Evolutionary conservation across 2,888 invertebrate genomes (phyloP), one percentile per base, ranked within the genome.

Genomic region (Dynastes tityus): DNA sequence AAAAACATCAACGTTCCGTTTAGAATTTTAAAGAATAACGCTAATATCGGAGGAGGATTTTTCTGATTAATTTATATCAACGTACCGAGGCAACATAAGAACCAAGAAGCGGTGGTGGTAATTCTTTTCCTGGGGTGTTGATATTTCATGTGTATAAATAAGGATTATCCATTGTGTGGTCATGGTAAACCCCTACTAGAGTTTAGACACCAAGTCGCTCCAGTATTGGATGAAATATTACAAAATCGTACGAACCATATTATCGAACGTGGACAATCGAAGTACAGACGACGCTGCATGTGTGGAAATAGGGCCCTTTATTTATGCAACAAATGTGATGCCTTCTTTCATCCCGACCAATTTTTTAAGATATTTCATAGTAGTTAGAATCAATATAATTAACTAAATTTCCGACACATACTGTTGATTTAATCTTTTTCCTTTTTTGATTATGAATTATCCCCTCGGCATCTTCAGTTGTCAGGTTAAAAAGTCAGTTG

Each of bases 121-220:
- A 55, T 55, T 55, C 55, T 55, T 55, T 55, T 5, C 55, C n/a
- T 55, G 55, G 55, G 55, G 55, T 11, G 55, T 55, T 55, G 55
- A 55, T 13, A 55, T 55, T 55, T 55, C 9, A 11, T 55, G 16
- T 55, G 55, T 55, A 16, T n/a, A 55, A 55, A 16, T 6, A 11
- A 11, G 55, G 55, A 6, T n/a, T 45, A 45, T 45, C 6, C 9
- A 45, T 9, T 6, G 45, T 45, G 4, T 45, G 45, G 45, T 9
- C 45, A 45, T 45, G 9, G 9, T 9, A 6, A 6, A 45, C 4
- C 45, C 45, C 45, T 45, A 11, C 4, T 55, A 0, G n/a, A 55
- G 9, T 55, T 55, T 55, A 5, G 55, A 13, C 6, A n/a, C 9
- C 9, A 55, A 55, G 16, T 16, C 16, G 16, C 16, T 16, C 16